Conservation (phyloP, 2,797 vertebrate species). For the Oreochromis mossambicus region DNA sequence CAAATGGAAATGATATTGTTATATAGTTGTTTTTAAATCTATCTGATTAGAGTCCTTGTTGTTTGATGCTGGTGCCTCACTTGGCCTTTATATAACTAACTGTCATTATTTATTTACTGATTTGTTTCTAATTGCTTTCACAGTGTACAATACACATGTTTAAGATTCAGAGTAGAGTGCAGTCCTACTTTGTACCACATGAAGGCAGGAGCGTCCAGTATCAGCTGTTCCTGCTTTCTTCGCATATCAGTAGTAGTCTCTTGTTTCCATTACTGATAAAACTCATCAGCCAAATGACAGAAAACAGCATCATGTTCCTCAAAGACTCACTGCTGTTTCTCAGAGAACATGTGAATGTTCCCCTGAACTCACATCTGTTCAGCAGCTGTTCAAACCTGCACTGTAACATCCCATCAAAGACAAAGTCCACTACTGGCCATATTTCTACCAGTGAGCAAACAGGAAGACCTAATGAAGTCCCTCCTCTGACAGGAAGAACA, state of each 20-base stretch:
- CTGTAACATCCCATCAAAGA: not conserved
- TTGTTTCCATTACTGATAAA: fast-evolving
- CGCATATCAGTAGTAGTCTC: fast-evolving
- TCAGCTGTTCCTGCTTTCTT: fast-evolving
- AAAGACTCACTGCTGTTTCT: not conserved
- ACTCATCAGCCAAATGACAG: not conserved
- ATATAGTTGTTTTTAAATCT: fast-evolving
- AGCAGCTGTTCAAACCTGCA: not conserved
- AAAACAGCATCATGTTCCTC: not conserved
- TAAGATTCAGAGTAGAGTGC: not conserved
- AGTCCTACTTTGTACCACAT: not conserved
- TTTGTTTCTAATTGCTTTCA: not conserved
- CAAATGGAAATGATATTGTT: fast-evolving
- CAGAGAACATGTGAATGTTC: fast-evolving
- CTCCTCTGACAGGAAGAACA: not conserved
- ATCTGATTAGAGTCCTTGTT: not conserved
- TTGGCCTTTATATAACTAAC: not conserved
- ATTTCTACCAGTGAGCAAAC: not conserved
- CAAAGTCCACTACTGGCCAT: not conserved
- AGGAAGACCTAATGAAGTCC: fast-evolving
- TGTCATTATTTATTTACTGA: fast-evolving
- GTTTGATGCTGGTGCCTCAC: not conserved
- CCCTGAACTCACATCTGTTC: not conserved
- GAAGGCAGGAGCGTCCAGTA: not conserved
- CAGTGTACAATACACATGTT: not conserved